Percentiles rank a stretch among this genome's conserved stretches.
These are phyloP conservation scores for Sipha maydis DNA, from an alignment of 2,888 invertebrate species.

Conservation along the genomic window DNA sequence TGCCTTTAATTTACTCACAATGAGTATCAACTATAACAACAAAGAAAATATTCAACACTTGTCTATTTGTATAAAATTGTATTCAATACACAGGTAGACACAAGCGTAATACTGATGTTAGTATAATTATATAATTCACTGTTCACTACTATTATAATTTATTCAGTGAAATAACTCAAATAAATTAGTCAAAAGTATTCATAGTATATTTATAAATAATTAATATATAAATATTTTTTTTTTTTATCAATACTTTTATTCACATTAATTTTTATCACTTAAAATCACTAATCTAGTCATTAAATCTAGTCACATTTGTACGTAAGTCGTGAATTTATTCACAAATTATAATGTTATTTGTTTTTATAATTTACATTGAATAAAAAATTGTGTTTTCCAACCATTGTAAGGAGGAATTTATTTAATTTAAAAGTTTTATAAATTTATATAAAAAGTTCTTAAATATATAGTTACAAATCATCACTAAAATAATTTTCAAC, in stretches of 20 bases:
- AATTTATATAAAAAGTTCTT: background rate
- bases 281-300: constrained; percentile 49
- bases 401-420: background rate
- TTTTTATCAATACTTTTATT: background rate
- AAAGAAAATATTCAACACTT: background rate
- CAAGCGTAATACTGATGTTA: background rate
- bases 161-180: constrained; percentile 7
- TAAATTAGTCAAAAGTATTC: constrained; percentile 11
- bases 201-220: constrained; percentile 19
- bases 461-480: background rate
- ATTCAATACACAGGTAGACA: background rate
- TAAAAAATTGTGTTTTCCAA: constrained; percentile 38
- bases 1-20: background rate
- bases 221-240: constrained; percentile 8
- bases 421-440: background rate
- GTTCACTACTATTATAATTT: background rate
- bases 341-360: constrained; percentile 31
- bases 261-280: constrained; percentile 37
- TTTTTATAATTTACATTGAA: constrained; percentile 48
- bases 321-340: constrained; percentile 19
- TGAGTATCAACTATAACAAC: background rate
- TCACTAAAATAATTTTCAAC: background rate
- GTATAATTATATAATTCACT: constrained; percentile 37
- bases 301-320: constrained; percentile 47
- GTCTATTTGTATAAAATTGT: background rate